These are phyloP conservation scores for Sipha flava DNA, from an alignment of 1,140 invertebrate genomes.

Conservation along the genomic window DNA sequence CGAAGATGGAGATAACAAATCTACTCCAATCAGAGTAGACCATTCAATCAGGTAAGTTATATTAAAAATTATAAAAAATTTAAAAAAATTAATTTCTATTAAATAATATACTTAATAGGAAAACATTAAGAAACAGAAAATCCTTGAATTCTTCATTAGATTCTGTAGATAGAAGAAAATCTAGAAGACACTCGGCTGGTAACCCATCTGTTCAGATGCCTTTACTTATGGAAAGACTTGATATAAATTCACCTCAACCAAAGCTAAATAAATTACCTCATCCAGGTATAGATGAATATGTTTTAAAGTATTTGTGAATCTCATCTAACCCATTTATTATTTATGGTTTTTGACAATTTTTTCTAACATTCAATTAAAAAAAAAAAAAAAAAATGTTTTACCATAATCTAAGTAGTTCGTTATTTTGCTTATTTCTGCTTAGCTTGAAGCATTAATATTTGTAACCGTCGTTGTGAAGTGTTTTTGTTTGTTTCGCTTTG, in stretches of 20 bases:
- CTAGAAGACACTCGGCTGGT: constrained; percentile 59
- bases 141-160: constrained; percentile 47
- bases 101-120: constrained; percentile 44
- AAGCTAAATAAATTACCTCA: constrained; percentile 18
- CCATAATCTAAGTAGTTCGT: neutral
- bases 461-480: neutral
- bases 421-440: neutral
- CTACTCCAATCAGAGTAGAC: constrained; percentile 61
- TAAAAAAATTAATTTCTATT: neutral
- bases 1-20: constrained; percentile 73
- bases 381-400: neutral
- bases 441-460: constrained; percentile 5
- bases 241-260: constrained; percentile 13
- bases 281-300: neutral
- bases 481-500: constrained; percentile 35
- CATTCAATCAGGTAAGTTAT: constrained; percentile 59
- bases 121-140: constrained; percentile 63
- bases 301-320: neutral
- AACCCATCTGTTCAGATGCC: constrained; percentile 18
- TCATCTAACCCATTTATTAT: neutral
- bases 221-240: constrained; percentile 16
- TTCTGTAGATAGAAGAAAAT: constrained; percentile 62
- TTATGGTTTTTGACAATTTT: neutral
- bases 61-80: neutral
- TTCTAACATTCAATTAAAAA: neutral